Evolutionary conservation across 2,113 vertebrate genomes (phyloP), one percentile per base, ranked within the genome.

Genomic region (Colistium nudipinnis): DNA sequence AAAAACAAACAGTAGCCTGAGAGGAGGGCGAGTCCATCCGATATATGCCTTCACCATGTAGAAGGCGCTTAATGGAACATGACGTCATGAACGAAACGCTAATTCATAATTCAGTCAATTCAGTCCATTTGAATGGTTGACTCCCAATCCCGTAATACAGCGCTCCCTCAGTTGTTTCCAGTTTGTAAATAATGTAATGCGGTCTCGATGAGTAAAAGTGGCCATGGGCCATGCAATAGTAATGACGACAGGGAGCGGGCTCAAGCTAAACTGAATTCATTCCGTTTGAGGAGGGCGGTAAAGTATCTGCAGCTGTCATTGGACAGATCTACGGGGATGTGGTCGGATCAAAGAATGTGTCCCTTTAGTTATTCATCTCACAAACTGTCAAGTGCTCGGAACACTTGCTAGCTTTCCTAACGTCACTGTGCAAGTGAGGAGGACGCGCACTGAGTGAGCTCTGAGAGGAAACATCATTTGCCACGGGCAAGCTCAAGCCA

Each of bases 171-270:
- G 88, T 91, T 89, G 88, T 92, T 92, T 90, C 85, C 78, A 78
- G 77, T 92, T 90, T 85, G 89, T 93, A 88, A 93, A 93, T 93
- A 92, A 93, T 93, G 89, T 87, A 91, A 74, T 54, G 71, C 69
- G 38, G 66, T 86, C 76, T 87, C 75, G 79, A 90, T 86, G 85
- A 85, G 82, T 90, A 74, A 82, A 90, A 86, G 73, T 84, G 87
- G 89, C 88, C 80, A 77, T 10, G 48, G 83, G 84, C 81, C 85
- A 92, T 93, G 88, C 89, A 93, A 91, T 92, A 90, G 82, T 93
- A 90, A 93, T 93, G 91, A 93, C 85, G 64, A 71, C 64, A 55
- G 90, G 89, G 88, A 91, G 73, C 28, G 17, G 65, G 62, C 82
- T 84, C 62, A 56, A 87, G 76, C 79, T 77, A 77, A 86, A 90